These are phyloP conservation scores for Laothoe populi DNA, from an alignment of 2,888 invertebrate species.

Conservation along the genomic window DNA sequence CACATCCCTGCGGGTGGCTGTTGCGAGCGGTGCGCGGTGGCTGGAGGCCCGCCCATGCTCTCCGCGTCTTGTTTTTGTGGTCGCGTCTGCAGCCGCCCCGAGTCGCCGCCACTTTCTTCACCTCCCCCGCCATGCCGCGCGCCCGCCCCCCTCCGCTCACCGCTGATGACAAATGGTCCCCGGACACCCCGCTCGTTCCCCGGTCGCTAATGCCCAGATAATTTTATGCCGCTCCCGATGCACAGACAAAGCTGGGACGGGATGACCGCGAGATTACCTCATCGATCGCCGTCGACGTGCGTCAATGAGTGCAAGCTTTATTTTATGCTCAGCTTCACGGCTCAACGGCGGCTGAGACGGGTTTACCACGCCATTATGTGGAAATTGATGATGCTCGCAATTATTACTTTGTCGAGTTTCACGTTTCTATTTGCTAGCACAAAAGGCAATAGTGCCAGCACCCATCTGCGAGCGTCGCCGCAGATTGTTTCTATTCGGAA, in stretches of 20 bases:
- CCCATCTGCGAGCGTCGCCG: not conserved
- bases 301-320: slow-evolving; percentile 74
- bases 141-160: slow-evolving; percentile 45
- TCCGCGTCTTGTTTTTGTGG: slow-evolving; percentile 81
- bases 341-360: slow-evolving; percentile 62
- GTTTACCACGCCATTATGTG: slow-evolving; percentile 66
- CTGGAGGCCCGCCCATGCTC: slow-evolving; percentile 71
- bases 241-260: slow-evolving; percentile 67
- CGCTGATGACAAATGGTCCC: slow-evolving; percentile 83
- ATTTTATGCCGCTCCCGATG: slow-evolving; percentile 78
- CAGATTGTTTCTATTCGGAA: slow-evolving; percentile 18
- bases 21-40: slow-evolving; percentile 58
- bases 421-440: slow-evolving; percentile 31
- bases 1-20: slow-evolving; percentile 66
- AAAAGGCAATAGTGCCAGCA: not conserved
- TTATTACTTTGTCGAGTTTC: slow-evolving; percentile 40
- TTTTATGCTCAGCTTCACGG: slow-evolving; percentile 72
- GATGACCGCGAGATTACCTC: slow-evolving; percentile 78
- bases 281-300: slow-evolving; percentile 71
- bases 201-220: slow-evolving; percentile 79
- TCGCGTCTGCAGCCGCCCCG: slow-evolving; percentile 81
- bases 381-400: slow-evolving; percentile 58
- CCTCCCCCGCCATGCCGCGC: slow-evolving; percentile 51
- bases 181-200: slow-evolving; percentile 68
- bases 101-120: slow-evolving; percentile 73